A percentile compares a stretch with the other conserved stretches of the same genome.
Evolutionary conservation across 2,113 vertebrate genomes (phyloP).

Genomic region (Ceyx cyanopectus): DNA sequence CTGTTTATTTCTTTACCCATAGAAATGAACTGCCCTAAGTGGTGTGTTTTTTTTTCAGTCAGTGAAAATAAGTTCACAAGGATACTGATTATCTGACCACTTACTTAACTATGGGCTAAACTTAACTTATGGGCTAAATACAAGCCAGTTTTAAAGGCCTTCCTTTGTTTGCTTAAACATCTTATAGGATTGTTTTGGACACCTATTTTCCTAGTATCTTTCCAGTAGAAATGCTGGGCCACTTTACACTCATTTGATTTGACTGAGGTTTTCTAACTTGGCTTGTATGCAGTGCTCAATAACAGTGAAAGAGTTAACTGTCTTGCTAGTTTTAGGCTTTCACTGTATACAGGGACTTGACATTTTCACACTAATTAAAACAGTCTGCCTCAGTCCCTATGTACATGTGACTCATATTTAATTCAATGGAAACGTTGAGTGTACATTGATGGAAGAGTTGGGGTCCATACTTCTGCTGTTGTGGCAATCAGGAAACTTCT

Average conservation of each 20-base stretch:
- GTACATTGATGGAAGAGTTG: neutral
- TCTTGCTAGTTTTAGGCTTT: conserved; percentile 26
- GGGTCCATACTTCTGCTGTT: neutral
- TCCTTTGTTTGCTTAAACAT: neutral
- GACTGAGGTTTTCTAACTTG: neutral
- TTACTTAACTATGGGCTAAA: too few species aligned
- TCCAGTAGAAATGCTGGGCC: neutral
- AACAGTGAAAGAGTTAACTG: conserved; percentile 20
- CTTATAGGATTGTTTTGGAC: neutral
- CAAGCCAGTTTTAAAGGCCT: too few species aligned
- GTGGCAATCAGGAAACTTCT: neutral
- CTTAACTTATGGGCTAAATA: too few species aligned
- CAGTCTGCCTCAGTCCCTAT: conserved; percentile 25
- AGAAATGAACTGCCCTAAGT: too few species aligned
- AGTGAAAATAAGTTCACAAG: too few species aligned
- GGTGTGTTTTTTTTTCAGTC: too few species aligned
- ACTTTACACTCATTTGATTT: neutral
- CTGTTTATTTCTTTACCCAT: too few species aligned
- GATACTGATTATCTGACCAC: too few species aligned
- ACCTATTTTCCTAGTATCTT: neutral
- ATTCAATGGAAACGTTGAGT: conserved; percentile 46
- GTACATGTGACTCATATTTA: conserved; percentile 68
- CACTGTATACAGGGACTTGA: conserved; percentile 42
- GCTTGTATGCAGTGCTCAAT: neutral
- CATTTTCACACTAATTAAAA: conserved; percentile 68